Conservation (phyloP, 2,888 invertebrate species). For the Cephus nigrinus region DNA sequence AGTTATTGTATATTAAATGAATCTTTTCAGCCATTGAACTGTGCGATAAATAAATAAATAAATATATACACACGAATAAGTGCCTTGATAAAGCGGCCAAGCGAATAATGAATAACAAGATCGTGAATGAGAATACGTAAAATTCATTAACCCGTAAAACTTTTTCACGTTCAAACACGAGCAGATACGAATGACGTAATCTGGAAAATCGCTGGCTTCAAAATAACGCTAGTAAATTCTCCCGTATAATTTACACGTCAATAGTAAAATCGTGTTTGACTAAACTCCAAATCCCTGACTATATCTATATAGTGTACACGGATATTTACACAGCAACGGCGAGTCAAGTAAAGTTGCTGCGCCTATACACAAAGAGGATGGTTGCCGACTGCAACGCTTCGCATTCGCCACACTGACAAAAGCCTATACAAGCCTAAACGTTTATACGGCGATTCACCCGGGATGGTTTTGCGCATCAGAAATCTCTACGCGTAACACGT, state of each 20-base stretch:
- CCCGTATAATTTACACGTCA: not conserved
- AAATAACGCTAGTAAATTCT: not conserved
- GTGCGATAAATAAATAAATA: not conserved
- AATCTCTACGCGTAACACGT: not conserved
- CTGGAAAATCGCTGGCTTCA: fast-evolving
- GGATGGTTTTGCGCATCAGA: not conserved
- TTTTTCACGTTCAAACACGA: not conserved
- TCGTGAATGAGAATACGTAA: too few species aligned
- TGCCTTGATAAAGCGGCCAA: not conserved
- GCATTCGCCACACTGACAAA: not conserved
- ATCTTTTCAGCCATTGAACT: not conserved
- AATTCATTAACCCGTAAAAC: not conserved
- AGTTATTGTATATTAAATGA: not conserved
- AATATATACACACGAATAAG: not conserved
- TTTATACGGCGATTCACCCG: not conserved
- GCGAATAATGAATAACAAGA: not conserved
- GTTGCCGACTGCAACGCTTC: not conserved
- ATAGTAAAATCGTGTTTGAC: not conserved
- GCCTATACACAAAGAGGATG: not conserved
- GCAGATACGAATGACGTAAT: not conserved
- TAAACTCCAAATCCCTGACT: not conserved
- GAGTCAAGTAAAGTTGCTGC: not conserved
- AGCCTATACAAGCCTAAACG: not conserved
- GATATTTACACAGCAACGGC: not conserved
- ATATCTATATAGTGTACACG: not conserved